Base-by-base conservation (phyloP, 2,888 invertebrate species). In the Aproaerema taeniolella region DNA sequence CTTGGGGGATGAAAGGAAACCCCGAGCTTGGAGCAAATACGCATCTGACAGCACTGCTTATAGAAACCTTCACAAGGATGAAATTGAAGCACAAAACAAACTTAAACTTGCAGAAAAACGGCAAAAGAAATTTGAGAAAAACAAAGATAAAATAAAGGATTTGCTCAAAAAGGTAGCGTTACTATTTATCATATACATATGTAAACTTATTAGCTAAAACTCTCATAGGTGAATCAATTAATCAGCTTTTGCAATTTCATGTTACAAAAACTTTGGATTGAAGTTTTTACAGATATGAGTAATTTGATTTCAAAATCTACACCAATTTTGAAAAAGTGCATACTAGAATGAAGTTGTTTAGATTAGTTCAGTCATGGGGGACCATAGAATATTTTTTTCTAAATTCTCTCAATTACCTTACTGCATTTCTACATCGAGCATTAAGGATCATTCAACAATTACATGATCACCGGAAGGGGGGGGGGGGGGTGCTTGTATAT, bases 11-110 rank as follows among this genome's bases (percentile, higher is more conserved):
- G 74, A 89, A 29, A 88, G 88, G 37, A 97, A 97, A 71, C 95
- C 96, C 1, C 91, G 94, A 73, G 90, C 97, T 0, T 97, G 97
- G 97, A 98, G 97, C 71, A 97, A 96, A 83, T 93, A 97, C 83
- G 90, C 96, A 1, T 71, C 89, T 25, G 95, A 95, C 43, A 95
- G 93, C 67, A 89, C 90, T 42, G 89, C 90, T 3, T 90, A 88
- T 57, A 89, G 89, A 55, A 89, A 88, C 47, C 58, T 83, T 14
- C 81, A 88, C 54, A 71, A 79, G 51, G 63, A 66, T 62, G 81
- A 57, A 58, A 58, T 50, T 49, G 78, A 78, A 42, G 66, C 76
- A 42, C 62, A 78, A 52, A 59, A 54, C 20, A 52, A 49, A 25
- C 38, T 29, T 2, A 17, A 30, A n/a, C 15, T 29, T 0, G 52